Evolutionary conservation across 2,797 vertebrate genomes (phyloP).

Genomic region (Florisuga fusca): DNA sequence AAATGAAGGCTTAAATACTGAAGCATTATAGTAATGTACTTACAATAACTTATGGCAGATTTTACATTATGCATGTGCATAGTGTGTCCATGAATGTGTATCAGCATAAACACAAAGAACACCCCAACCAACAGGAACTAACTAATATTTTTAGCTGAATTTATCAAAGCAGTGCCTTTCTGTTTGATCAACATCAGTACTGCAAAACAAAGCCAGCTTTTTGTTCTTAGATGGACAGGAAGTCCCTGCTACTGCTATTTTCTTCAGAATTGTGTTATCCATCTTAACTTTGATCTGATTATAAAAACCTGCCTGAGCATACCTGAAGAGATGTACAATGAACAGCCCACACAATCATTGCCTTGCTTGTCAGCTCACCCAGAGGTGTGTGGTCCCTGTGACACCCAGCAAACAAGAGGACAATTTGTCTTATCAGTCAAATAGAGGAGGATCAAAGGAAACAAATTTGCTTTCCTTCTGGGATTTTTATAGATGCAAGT

Average conservation of each 20-base stretch:
- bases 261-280: not conserved
- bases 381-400: not conserved
- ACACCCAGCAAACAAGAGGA: not conserved
- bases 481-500: not conserved
- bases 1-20: not conserved
- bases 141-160: not conserved
- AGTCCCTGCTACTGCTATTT: not conserved
- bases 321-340: not conserved
- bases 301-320: not conserved
- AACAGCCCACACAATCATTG: not conserved
- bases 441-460: not conserved
- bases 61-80: not conserved
- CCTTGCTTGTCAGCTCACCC: not conserved
- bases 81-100: not conserved
- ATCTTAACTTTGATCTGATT: not conserved
- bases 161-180: not conserved
- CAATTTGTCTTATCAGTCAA: not conserved
- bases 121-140: not conserved
- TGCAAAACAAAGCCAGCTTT: not conserved
- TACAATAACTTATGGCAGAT: not conserved
- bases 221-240: not conserved
- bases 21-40: not conserved
- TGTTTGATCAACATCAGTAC: not conserved
- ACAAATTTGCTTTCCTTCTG: not conserved
- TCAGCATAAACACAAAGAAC: not conserved